Evolutionary conservation across 2,888 invertebrate species (phyloP), one percentile per base, ranked within the genome.

Genomic region (Cantharis rustica): DNA sequence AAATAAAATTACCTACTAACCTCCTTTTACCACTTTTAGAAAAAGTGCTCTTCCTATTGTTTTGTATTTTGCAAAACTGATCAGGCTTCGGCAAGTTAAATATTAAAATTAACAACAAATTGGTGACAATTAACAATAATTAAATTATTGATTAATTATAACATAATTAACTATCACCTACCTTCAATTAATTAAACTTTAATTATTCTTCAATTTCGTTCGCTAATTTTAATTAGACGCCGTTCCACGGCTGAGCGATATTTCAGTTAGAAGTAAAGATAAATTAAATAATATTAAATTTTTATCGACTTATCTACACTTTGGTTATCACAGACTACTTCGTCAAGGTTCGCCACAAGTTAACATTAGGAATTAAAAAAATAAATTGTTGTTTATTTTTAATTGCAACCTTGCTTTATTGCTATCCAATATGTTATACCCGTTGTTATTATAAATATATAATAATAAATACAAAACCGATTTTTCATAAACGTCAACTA

Each of bases 1-100:
- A 47, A 68, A 61, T 47, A 23, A 68, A 61, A 20, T 73, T 26
- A 68, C 71, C 69, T 61, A 75, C 72, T 75, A 75, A 75, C 75
- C 75, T 61, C 71, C 61, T 75, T 71, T 69, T 47, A 16, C 62
- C 26, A 31, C 64, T 61, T 64, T 70, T 70, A 68, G 27, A 70
- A 68, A 47, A 47, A 47, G 5, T 69, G 16, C 31, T 16, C 26
- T 13, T 11, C 2, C 10, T 72, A 31, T 27, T 72, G 11, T 47
- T 47, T 47, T 47, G 47, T 47, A 47, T 7, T 23, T 47, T 47
- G 47, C n/a, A 47, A 47, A 47, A 47, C 47, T 47, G 47, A 66
- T 66, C n/a, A 3, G n/a, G 17, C 10, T 66, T 7, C 20, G 13
- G 20, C 64, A 66, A 66, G 7, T 7, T 17, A 66, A 66, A 66